These are phyloP conservation scores for Jacana jacana DNA, from an alignment of 2,113 vertebrate species.

Conservation along the genomic window DNA sequence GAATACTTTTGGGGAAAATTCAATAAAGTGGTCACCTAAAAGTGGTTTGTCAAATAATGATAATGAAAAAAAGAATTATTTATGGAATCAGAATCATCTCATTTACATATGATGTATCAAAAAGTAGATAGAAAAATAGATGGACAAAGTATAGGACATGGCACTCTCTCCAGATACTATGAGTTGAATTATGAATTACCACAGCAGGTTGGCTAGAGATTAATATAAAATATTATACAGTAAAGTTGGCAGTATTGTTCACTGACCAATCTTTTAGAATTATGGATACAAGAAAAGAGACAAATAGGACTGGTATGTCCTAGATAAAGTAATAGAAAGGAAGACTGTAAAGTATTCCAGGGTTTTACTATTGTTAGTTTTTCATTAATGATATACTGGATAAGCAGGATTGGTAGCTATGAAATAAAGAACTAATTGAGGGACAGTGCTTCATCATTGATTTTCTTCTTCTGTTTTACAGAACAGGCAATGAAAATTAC, in stretches of 20 bases:
- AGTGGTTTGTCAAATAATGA: not conserved
- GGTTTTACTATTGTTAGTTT: not conserved
- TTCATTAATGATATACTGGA: not conserved
- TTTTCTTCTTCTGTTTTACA: not conserved
- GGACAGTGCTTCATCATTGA: not conserved
- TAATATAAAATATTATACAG: not conserved
- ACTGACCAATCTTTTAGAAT: not conserved
- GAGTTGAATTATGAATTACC: not conserved
- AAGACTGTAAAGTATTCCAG: not conserved
- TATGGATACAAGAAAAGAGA: not conserved
- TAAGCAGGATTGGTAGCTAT: not conserved
- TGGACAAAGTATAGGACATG: not conserved
- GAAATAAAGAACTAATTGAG: not conserved
- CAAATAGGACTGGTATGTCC: not conserved
- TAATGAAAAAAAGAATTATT: not conserved
- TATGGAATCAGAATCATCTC: not conserved
- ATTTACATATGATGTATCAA: not conserved
- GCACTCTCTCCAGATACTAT: not conserved
- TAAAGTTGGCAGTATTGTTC: not conserved
- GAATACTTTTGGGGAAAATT: rapidly evolving
- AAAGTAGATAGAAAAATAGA: too few relatives aligned
- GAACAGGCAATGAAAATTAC: not conserved
- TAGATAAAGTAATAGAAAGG: not conserved
- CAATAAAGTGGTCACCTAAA: not conserved
- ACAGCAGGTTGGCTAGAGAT: not conserved